Evolutionary conservation across 2,113 vertebrate genomes (phyloP).

Genomic region (Ceuthmochares aereus): DNA sequence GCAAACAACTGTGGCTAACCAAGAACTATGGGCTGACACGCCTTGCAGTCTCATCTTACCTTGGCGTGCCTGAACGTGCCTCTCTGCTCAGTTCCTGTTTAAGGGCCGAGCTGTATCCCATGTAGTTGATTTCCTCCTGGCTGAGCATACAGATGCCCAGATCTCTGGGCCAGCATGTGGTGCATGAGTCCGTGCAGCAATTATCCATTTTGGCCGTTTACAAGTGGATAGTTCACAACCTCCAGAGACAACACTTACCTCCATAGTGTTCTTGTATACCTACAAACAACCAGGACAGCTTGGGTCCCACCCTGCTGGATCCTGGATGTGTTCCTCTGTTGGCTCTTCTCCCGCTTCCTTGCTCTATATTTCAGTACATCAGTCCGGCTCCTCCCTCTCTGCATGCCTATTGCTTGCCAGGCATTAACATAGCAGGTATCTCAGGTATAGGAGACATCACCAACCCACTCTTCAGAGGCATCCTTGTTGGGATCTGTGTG

Average conservation of each 20-base stretch:
- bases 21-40: neutral
- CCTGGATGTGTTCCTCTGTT: neutral
- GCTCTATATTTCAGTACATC: neutral
- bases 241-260: neutral
- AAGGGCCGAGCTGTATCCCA: neutral
- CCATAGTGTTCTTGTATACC: accelerated
- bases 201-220: accelerated
- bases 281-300: neutral
- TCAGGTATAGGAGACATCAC: neutral
- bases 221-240: neutral
- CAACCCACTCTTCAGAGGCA: neutral
- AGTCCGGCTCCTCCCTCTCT: neutral
- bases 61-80: neutral
- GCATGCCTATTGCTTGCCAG: neutral
- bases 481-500: neutral
- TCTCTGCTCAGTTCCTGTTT: neutral
- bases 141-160: accelerated
- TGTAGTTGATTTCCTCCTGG: neutral
- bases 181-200: accelerated
- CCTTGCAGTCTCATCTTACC: accelerated
- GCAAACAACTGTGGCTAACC: neutral
- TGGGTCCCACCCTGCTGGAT: neutral
- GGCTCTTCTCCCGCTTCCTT: neutral
- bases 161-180: accelerated
- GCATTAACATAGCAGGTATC: neutral